Conservation (phyloP, 1,140 invertebrate species). For the Lepidotrigona ventralis region DNA sequence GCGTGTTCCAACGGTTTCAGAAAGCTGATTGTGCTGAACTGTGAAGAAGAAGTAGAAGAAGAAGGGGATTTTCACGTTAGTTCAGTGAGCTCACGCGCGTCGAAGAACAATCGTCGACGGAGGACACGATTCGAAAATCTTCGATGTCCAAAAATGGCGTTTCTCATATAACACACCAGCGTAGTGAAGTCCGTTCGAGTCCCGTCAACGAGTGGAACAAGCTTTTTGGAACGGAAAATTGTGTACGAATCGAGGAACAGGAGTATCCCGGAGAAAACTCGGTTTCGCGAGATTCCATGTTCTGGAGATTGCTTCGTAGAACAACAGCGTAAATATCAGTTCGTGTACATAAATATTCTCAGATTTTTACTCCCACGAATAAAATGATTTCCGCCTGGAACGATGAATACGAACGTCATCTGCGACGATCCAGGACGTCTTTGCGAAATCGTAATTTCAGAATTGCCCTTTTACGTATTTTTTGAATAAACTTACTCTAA, state of each 20-base stretch:
- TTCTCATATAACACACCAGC: conserved; percentile 54
- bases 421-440: background rate
- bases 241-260: background rate
- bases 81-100: conserved; percentile 72
- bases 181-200: background rate
- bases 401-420: background rate
- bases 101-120: conserved; percentile 58
- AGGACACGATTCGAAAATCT: conserved; percentile 40
- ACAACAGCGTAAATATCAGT: conserved; percentile 55
- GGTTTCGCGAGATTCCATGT: conserved; percentile 1
- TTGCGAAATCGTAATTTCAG: background rate
- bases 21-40: conserved; percentile 50
- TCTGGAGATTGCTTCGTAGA: conserved; percentile 3
- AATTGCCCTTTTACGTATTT: background rate
- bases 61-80: conserved; percentile 60
- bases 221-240: background rate
- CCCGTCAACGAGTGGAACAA: background rate
- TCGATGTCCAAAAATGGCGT: conserved; percentile 72
- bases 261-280: background rate
- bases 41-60: background rate
- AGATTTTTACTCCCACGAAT: conserved; percentile 26
- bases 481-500: conserved; percentile 22
- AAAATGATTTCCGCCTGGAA: background rate
- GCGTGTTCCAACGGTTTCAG: conserved; percentile 49
- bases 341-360: conserved; percentile 47